Base-by-base conservation (phyloP, 2,797 vertebrate species). In the Ceryle rudis region DNA sequence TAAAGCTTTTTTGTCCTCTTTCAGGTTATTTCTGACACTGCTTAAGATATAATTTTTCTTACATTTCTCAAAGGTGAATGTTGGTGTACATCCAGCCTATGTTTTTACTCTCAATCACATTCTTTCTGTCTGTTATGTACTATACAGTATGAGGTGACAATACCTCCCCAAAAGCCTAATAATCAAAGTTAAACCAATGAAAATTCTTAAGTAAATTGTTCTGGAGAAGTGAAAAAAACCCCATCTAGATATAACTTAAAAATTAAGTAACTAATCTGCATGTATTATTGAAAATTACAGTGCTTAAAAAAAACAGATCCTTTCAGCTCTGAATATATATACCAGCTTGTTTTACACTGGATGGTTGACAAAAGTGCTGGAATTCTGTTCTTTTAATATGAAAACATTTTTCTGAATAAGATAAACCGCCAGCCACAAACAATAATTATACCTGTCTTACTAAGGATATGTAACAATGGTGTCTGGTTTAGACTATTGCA, bases 361-460 rank as follows among this genome's bases (percentile, higher is more conserved):
- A 26, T 61, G 41, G 16, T 66, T 89, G 90, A 81, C 33, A 90
- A 62, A 91, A 87, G 74, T 47, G 13, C 46, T 84, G 51, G 21
- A 92, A 82, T 95, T 93, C 47, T 78, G 39, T 79, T 86, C 41
- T 78, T 86, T 86, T 77, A 85, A 62, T 58, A 81, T 5, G 26
- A 88, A 94, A 82, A 13, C 9, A 60, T 29, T 88, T 93, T 91
- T 82, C 69, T 85, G 71, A 92, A 90, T 54, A 84, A 81, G 51
- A 75, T 58, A 78, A 96, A 82, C 51, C 78, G 52, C 70, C 67
- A 96, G 57, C 19, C 81, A 88, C 44, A 94, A 93, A 73, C 69
- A 88, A 29, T 83, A 93, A 86, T 87, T 91, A 62, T 31, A 57
- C 18, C 33, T 81, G 31, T 90, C 85, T 74, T 51, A 26, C 23